These are phyloP conservation scores for Lasioglossum leucozonium DNA, from an alignment of 2,888 invertebrate species.

Conservation along the genomic window DNA sequence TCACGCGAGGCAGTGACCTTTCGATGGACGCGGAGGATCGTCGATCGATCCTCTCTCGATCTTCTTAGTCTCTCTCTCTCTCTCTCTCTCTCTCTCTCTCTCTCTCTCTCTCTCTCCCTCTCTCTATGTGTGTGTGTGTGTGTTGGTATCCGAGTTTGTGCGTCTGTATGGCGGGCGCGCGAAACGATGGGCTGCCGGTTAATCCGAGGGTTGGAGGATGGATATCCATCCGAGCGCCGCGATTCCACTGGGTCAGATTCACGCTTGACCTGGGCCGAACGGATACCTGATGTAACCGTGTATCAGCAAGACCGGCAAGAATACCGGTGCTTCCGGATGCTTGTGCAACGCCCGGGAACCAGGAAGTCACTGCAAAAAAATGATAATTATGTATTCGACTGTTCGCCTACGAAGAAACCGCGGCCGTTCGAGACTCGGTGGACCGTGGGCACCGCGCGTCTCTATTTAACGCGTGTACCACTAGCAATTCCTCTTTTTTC, in stretches of 20 bases:
- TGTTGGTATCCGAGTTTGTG: not conserved
- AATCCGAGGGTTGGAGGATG: conserved; percentile 50
- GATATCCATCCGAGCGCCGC: conserved; percentile 39
- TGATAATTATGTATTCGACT: conserved; percentile 64
- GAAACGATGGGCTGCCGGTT: conserved; percentile 52
- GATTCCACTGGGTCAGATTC: conserved; percentile 71
- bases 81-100: too few species aligned
- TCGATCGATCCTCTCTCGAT: conserved; percentile 20
- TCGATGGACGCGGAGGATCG: conserved; percentile 25
- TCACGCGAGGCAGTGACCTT: conserved; percentile 63
- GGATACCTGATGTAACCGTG: conserved; percentile 70
- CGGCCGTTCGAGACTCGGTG: not conserved
- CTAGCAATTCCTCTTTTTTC: not conserved
- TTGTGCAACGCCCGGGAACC: conserved; percentile 70
- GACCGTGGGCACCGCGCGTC: not conserved
- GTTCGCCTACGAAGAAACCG: not conserved
- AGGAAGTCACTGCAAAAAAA: conserved; percentile 62
- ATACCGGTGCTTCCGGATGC: conserved; percentile 72
- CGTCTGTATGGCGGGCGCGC: not conserved
- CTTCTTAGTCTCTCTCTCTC: not conserved
- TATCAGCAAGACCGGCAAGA: conserved; percentile 63
- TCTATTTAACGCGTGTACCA: not conserved
- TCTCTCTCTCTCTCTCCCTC: too few species aligned
- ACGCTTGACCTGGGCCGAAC: conserved; percentile 72
- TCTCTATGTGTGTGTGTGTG: too few species aligned